phyloP scores from a whole-genome alignment of 2,888 invertebrate species.

The Leistus spinibarbis region DNA sequence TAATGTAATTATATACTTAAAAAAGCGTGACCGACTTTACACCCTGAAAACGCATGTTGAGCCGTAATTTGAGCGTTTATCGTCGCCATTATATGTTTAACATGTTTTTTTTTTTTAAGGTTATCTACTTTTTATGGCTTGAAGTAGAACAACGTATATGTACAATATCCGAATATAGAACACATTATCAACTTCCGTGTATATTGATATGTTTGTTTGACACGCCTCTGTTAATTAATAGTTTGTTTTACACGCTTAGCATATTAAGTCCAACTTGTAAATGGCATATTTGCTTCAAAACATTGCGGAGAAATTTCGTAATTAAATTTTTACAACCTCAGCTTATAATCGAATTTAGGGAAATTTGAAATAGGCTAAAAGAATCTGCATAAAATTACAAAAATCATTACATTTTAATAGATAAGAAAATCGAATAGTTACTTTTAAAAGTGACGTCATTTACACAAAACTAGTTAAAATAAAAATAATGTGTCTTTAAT shows the following conservation, averaged over 20 bases:
- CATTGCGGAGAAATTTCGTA: background rate
- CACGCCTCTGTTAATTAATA: constrained; percentile 24
- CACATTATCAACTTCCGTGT: constrained; percentile 22
- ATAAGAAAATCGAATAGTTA: too few relatives aligned
- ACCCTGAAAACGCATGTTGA: background rate
- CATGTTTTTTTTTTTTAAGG: background rate
- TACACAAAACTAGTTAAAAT: too few relatives aligned
- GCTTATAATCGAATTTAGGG: too few relatives aligned
- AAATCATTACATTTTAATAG: too few relatives aligned
- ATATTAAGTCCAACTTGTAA: background rate
- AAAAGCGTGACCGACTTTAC: background rate
- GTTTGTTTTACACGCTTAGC: constrained; percentile 7
- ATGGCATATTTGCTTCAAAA: background rate
- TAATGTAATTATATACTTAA: background rate
- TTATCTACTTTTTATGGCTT: background rate
- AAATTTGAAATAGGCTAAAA: too few relatives aligned
- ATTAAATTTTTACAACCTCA: too few relatives aligned
- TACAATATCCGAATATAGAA: constrained; percentile 19
- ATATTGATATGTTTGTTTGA: constrained; percentile 17
- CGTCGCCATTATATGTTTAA: background rate
- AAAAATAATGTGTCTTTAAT: too few relatives aligned
- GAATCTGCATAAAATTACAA: too few relatives aligned
- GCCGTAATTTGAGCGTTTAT: background rate
- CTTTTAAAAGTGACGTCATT: too few relatives aligned
- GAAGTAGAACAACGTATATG: constrained; percentile 1